phyloP scores from a whole-genome alignment of 2,113 vertebrate species.

The Albula glossodonta region DNA sequence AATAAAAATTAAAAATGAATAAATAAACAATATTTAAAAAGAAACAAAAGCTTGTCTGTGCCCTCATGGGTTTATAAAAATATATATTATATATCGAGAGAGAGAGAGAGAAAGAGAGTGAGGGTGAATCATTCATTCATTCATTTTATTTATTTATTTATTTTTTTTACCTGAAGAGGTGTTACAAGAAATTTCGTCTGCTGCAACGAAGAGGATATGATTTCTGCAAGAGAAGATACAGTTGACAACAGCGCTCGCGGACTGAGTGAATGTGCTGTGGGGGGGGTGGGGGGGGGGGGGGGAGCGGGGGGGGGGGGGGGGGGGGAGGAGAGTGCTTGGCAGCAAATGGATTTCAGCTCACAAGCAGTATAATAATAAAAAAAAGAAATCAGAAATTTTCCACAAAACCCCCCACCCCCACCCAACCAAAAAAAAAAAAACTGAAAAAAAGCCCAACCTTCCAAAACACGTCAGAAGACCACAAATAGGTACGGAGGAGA shows the following conservation, averaged over 20 bases:
- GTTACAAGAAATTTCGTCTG: conserved; percentile 98
- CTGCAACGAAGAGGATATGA: conserved; percentile 96
- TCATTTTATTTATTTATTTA: conserved; percentile 32
- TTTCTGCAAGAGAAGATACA: conserved; percentile 97
- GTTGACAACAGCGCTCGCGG: conserved; percentile 94
- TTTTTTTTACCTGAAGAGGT: conserved; percentile 87
- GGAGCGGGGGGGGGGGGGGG: conserved; percentile 62
- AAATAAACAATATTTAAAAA: neutral
- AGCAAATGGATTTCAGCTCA: conserved; percentile 72
- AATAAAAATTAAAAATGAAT: conserved; percentile 37
- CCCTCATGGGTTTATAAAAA: conserved; percentile 68
- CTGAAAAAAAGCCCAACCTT: no score
- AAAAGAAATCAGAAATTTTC: conserved; percentile 31
- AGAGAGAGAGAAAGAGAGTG: conserved; percentile 57
- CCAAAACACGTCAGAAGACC: conserved; percentile 48
- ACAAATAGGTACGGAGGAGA: conserved; percentile 39
- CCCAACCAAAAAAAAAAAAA: conserved; percentile 42
- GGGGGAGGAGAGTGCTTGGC: conserved; percentile 48
- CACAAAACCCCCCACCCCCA: conserved; percentile 33
- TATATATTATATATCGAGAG: conserved; percentile 66
- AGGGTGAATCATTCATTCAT: conserved; percentile 66
- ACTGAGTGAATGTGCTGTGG: conserved; percentile 65
- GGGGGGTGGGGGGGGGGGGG: conserved; percentile 72
- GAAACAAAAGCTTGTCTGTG: conserved; percentile 71
- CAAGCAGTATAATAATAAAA: conserved; percentile 30